Percentiles rank a stretch among this genome's conserved stretches.
Evolutionary conservation across 2,113 vertebrate species (phyloP).

Genomic region (Pogona vitticeps): DNA sequence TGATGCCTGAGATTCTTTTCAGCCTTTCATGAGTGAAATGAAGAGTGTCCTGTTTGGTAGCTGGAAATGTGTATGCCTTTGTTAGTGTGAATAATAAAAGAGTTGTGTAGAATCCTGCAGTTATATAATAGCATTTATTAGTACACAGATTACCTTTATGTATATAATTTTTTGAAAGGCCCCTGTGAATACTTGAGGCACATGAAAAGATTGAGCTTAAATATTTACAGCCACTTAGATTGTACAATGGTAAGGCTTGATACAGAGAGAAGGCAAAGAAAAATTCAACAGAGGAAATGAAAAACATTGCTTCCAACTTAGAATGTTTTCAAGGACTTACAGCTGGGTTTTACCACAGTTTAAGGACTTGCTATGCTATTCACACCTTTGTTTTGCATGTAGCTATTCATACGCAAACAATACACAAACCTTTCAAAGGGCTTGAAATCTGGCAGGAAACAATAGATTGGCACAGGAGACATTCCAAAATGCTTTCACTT

Average conservation of each 20-base stretch:
- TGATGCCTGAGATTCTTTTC: not conserved
- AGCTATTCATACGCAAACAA: not conserved
- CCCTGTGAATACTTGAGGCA: not conserved
- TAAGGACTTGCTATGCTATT: not conserved
- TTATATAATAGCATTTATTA: slow-evolving; percentile 31
- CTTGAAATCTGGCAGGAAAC: not conserved
- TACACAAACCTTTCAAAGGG: not conserved
- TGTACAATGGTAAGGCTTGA: slow-evolving; percentile 4
- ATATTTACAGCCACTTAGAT: not conserved
- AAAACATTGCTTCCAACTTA: not conserved
- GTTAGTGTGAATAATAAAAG: not conserved
- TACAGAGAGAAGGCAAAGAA: slow-evolving; percentile 30
- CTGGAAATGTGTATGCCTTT: not conserved
- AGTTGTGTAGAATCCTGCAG: not conserved
- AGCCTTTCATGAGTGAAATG: not conserved
- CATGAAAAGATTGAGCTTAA: not conserved
- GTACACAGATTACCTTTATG: slow-evolving; percentile 34
- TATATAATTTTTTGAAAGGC: slow-evolving; percentile 22
- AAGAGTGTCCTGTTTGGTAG: not conserved
- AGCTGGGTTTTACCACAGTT: not conserved
- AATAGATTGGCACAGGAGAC: not conserved
- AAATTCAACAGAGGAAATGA: slow-evolving; percentile 27
- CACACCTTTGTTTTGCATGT: not conserved
- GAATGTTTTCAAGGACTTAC: slow-evolving; percentile 4
- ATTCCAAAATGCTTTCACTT: not conserved